Base-by-base conservation (phyloP, 2,797 vertebrate species). In the Melanotaenia trifasciata region DNA sequence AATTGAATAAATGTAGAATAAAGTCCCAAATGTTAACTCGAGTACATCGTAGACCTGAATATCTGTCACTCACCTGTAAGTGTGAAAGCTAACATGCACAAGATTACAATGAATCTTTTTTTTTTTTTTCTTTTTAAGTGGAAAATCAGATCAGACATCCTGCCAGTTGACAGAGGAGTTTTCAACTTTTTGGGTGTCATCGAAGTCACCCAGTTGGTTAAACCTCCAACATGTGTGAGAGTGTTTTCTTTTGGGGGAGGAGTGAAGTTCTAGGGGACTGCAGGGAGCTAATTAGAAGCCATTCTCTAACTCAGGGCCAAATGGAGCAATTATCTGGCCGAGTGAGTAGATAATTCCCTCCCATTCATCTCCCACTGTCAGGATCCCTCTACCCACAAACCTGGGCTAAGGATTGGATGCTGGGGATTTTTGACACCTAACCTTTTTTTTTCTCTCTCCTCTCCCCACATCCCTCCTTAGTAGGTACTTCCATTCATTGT, bases 261-360 rank as follows among this genome's bases (percentile, higher is more conserved):
- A 83, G 76, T 73, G 79, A 82, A 84, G 85, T 87, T 89, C 86
- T 70, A 77, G 68, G 78, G 76, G 91, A 89, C 94, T 90, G 91
- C 89, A 78, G 93, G 95, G 92, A 94, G 60, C 87, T 95, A 95
- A 93, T 94, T 96, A 96, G 93, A 94, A 89, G 81, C 73, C 93
- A 94, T 94, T 95, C 94, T 95, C 93, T 94, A 95, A 95, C 90
- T 94, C 94, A 90, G 92, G 90, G 89, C 95, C 94, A 96, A 96
- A 96, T 93, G 95, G 93, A 93, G 94, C 94, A 92, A 95, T 94
- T 94, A 95, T 94, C 93, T 94, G 95, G 94, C 93, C 84, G 87
- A 96, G 88, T 95, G 95, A 95, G 94, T 95, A 92, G 94, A 96
- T 96, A 95, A 96, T 96, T 95, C 94, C 89, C 84, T 87, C 90